These are phyloP conservation scores for Phataginus tricuspis DNA, from an alignment of 2,797 vertebrate species.

Conservation along the genomic window DNA sequence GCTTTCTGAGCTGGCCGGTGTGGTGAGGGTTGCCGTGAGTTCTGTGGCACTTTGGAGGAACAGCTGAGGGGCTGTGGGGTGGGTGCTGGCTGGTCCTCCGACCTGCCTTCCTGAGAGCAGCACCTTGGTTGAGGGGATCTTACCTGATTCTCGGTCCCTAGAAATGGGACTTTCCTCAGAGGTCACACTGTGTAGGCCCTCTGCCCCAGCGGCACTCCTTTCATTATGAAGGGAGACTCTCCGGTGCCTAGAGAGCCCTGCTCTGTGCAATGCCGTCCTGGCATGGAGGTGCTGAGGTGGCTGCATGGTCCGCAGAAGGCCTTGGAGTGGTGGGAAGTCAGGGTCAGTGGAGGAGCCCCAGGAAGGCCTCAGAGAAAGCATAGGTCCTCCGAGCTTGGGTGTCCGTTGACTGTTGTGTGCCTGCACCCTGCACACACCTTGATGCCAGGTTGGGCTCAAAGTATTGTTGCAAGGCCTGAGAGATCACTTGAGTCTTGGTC, in stretches of 20 bases:
- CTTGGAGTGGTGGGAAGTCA: not conserved
- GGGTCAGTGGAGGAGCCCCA: not conserved
- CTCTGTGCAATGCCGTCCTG: fast-evolving
- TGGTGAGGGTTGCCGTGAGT: not conserved
- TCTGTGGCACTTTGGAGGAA: not conserved
- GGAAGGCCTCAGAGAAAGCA: not conserved
- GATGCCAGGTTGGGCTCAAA: not conserved
- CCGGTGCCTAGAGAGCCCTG: not conserved
- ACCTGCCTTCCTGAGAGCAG: not conserved
- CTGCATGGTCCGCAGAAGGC: not conserved
- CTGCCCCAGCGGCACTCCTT: not conserved
- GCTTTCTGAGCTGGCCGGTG: not conserved
- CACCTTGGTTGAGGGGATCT: not conserved
- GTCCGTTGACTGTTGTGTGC: not conserved
- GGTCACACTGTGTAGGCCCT: no score
- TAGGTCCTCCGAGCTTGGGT: not conserved
- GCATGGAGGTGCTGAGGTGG: not conserved
- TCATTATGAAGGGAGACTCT: not conserved
- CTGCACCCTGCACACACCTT: fast-evolving
- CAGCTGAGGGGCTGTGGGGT: not conserved
- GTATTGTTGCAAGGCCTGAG: not conserved
- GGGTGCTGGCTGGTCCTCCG: not conserved
- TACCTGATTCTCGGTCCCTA: not conserved
- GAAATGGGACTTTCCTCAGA: not conserved
- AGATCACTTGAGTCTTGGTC: not conserved